A percentile compares a stretch with the other conserved stretches of the same genome.
phyloP scores from a whole-genome alignment of 2,113 vertebrate genomes.

The Myotis brandtii region DNA sequence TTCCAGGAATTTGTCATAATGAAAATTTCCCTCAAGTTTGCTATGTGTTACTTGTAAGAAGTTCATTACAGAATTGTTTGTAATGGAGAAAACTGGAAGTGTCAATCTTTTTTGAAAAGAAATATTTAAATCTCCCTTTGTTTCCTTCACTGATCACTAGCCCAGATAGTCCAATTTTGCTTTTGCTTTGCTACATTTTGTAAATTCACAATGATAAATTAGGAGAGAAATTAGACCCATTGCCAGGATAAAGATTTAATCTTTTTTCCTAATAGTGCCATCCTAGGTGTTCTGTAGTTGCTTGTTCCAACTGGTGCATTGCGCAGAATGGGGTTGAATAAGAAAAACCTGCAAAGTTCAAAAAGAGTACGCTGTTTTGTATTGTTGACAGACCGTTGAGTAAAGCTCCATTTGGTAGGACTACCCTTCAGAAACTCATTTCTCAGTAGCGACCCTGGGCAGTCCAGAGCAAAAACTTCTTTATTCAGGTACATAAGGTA shows the following conservation, averaged over 20 bases:
- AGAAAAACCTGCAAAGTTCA: background rate
- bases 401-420: constrained; percentile 9
- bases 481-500: background rate
- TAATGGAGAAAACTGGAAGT: constrained; percentile 21
- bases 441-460: background rate
- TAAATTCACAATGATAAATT: constrained; percentile 13
- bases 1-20: background rate
- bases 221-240: background rate
- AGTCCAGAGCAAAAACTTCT: background rate
- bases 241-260: constrained; percentile 13
- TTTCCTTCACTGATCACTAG: background rate
- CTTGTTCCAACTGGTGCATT: constrained; percentile 7
- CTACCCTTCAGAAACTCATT: background rate
- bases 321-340: background rate
- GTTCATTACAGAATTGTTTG: background rate
- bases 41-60: background rate
- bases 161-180: background rate
- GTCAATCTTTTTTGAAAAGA: background rate
- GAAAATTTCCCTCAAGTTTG: constrained; percentile 13
- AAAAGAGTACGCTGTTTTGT: background rate
- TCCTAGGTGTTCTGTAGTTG: background rate
- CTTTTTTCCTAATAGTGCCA: constrained; percentile 13
- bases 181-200: background rate
- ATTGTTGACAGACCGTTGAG: background rate
- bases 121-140: background rate